phyloP scores from a whole-genome alignment of 2,113 vertebrate genomes.

The Acrocephalus kingi region DNA sequence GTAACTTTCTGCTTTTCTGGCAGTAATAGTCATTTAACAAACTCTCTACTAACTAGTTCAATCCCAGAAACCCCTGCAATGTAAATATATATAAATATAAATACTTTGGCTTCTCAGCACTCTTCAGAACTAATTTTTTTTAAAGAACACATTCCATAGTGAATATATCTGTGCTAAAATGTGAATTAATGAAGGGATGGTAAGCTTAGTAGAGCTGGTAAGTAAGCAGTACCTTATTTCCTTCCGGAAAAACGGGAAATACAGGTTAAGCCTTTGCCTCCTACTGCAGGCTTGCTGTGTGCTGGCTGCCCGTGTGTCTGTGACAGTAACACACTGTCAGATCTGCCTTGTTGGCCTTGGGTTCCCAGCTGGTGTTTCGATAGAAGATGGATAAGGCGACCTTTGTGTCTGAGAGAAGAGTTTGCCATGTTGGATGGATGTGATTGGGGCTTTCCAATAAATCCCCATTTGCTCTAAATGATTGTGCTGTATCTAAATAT shows the following conservation, averaged over 20 bases:
- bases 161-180: background rate
- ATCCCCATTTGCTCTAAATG: background rate
- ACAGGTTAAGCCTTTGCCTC: conserved; percentile 39
- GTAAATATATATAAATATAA: background rate
- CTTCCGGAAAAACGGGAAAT: conserved; percentile 55
- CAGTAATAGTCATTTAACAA: background rate
- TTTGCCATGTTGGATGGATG: background rate
- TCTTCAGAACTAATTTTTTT: background rate
- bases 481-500: background rate
- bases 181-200: background rate
- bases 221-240: background rate
- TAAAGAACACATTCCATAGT: background rate
- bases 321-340: background rate
- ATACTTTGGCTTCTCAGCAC: background rate
- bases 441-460: rapidly evolving
- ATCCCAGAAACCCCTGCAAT: background rate
- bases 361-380: background rate
- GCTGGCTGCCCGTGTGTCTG: background rate
- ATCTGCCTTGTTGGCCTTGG: rapidly evolving
- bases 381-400: background rate
- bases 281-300: background rate
- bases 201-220: background rate
- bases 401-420: background rate
- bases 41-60: background rate
- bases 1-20: background rate